These are phyloP conservation scores for Sabatieria punctata DNA, from an alignment of 2,888 invertebrate genomes.

Conservation along the genomic window DNA sequence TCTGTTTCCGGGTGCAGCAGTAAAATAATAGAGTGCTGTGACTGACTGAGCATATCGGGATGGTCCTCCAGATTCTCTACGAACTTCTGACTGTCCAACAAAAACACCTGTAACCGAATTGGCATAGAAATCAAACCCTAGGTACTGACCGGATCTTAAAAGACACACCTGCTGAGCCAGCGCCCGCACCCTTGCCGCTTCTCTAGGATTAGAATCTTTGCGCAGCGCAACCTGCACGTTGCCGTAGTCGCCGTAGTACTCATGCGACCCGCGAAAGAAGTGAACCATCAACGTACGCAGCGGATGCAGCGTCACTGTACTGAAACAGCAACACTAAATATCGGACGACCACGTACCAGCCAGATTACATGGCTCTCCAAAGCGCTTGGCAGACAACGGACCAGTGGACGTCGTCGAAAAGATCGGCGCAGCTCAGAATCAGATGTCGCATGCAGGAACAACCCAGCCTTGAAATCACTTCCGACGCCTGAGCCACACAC, in stretches of 20 bases:
- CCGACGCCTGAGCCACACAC: constrained; percentile 72
- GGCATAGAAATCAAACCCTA: constrained; percentile 5
- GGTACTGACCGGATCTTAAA: neutral
- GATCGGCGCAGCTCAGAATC: constrained; percentile 57
- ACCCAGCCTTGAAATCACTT: constrained; percentile 71
- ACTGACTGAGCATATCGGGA: constrained; percentile 32
- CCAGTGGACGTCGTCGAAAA: constrained; percentile 63
- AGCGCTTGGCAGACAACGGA: constrained; percentile 53
- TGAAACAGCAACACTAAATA: neutral
- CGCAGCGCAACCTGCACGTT: constrained; percentile 77
- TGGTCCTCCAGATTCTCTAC: constrained; percentile 14
- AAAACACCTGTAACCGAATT: constrained; percentile 40
- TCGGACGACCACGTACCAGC: too few species aligned
- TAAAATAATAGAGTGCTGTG: constrained; percentile 73
- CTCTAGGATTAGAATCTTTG: constrained; percentile 63
- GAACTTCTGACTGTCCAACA: constrained; percentile 43
- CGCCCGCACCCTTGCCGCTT: constrained; percentile 64
- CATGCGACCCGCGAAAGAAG: constrained; percentile 74
- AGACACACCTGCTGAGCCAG: constrained; percentile 62
- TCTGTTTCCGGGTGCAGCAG: constrained; percentile 50
- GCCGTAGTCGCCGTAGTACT: constrained; percentile 49
- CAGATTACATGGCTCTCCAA: constrained; percentile 13
- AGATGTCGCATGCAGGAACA: constrained; percentile 59
- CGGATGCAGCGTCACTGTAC: constrained; percentile 60
- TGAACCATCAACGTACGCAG: constrained; percentile 70